Evolutionary conservation across 2,888 invertebrate species (phyloP).

Genomic region (Eurois occulta): DNA sequence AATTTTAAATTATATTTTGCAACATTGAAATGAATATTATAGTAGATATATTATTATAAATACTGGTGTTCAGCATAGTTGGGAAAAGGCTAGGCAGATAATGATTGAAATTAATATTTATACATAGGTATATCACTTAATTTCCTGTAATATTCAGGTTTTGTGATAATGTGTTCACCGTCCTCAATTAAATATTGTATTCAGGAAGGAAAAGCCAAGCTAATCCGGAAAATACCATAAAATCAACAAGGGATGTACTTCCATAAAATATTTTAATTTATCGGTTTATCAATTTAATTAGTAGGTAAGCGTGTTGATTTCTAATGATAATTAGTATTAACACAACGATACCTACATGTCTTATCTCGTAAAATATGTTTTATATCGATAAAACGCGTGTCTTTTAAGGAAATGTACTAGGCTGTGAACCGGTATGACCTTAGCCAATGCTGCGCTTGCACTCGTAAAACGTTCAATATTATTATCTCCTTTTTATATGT

Average conservation of each 20-base stretch:
- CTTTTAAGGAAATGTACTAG: constrained; percentile 67
- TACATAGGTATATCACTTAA: too few species aligned
- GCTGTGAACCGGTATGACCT: constrained; percentile 56
- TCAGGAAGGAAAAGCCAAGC: constrained; percentile 28
- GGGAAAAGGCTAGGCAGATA: too few species aligned
- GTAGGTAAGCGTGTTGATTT: constrained; percentile 22
- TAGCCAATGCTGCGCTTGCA: constrained; percentile 28
- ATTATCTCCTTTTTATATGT: constrained; percentile 4
- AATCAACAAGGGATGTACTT: constrained; percentile 23
- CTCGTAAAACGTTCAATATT: constrained; percentile 15
- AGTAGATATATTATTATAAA: too few species aligned
- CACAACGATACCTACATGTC: constrained; percentile 52
- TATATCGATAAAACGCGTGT: constrained; percentile 57
- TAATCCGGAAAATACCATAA: constrained; percentile 44
- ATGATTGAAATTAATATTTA: too few species aligned
- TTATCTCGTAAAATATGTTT: constrained; percentile 60
- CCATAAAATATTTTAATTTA: constrained; percentile 36
- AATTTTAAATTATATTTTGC: too few species aligned
- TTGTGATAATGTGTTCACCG: not conserved
- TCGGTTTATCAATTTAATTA: constrained; percentile 23
- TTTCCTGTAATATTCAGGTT: constrained; percentile 17
- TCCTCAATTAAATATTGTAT: constrained; percentile 25
- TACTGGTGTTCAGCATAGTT: too few species aligned
- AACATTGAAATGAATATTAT: too few species aligned
- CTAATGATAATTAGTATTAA: constrained; percentile 34